Conservation (phyloP, 1,140 invertebrate genomes). For the Hylaeus volcanicus region DNA sequence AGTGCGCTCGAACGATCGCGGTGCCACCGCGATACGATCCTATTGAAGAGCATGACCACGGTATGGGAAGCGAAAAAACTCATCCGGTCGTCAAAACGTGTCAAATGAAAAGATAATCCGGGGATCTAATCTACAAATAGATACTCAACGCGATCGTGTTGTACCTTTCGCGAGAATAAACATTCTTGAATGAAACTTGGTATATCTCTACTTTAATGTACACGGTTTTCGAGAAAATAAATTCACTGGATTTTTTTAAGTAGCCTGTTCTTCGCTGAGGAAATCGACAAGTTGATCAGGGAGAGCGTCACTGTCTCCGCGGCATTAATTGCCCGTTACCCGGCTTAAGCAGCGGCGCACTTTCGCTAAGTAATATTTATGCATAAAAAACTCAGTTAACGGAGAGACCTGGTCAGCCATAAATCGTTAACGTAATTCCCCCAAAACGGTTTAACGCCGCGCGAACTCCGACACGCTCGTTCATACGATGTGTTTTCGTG, state of each 20-base stretch:
- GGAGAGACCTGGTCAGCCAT: not conserved
- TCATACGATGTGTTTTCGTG: not conserved
- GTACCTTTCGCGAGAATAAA: too few relatives aligned
- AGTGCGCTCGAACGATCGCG: not conserved
- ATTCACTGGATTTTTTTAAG: too few relatives aligned
- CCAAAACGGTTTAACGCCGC: slow-evolving; percentile 2
- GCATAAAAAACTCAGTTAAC: slow-evolving; percentile 24
- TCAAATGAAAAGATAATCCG: too few relatives aligned
- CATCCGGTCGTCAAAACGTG: too few relatives aligned
- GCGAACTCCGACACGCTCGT: not conserved
- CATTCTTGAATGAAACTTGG: too few relatives aligned
- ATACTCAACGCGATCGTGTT: too few relatives aligned
- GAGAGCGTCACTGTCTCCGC: not conserved
- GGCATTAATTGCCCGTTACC: not conserved
- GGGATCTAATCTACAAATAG: too few relatives aligned
- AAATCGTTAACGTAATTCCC: slow-evolving; percentile 32
- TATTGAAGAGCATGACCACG: too few relatives aligned
- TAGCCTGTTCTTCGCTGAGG: too few relatives aligned
- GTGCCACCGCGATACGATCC: not conserved
- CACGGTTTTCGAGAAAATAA: too few relatives aligned
- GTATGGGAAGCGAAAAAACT: too few relatives aligned
- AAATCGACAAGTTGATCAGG: not conserved
- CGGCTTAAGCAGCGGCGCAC: not conserved
- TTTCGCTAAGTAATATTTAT: not conserved
- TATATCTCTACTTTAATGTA: too few relatives aligned